Conservation (phyloP, 2,797 vertebrate species). For the Bothrops alternatus region DNA sequence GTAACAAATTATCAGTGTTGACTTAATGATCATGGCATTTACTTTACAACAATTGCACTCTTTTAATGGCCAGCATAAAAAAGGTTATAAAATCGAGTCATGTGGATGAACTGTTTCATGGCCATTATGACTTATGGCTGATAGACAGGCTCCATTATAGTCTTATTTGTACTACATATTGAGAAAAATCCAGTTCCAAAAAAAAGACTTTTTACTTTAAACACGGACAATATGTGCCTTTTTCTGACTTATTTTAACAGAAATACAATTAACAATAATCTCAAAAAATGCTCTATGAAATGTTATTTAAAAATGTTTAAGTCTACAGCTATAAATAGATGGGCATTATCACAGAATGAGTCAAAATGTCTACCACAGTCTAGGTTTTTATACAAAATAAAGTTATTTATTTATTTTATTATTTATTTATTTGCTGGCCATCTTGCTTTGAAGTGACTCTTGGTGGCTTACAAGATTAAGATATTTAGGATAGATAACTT, state of each 20-base stretch:
- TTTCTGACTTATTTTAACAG: not conserved
- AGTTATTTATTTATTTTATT: not conserved
- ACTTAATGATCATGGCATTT: not conserved
- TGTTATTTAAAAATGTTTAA: not conserved
- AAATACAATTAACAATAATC: not conserved
- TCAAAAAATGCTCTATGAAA: not conserved
- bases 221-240: not conserved
- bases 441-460: not conserved
- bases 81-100: not conserved
- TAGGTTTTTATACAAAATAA: not conserved
- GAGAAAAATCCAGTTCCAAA: not conserved
- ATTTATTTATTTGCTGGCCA: not conserved
- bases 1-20: not conserved
- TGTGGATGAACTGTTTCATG: not conserved
- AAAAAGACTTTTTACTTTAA: not conserved
- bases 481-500: not conserved
- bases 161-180: not conserved
- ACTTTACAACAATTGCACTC: not conserved
- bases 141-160: not conserved
- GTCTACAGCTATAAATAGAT: not conserved
- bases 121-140: not conserved
- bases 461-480: not conserved
- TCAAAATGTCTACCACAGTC: not conserved
- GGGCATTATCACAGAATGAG: not conserved
- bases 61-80: not conserved